Conservation (phyloP, 2,113 vertebrate species). For the Agapornis roseicollis region DNA sequence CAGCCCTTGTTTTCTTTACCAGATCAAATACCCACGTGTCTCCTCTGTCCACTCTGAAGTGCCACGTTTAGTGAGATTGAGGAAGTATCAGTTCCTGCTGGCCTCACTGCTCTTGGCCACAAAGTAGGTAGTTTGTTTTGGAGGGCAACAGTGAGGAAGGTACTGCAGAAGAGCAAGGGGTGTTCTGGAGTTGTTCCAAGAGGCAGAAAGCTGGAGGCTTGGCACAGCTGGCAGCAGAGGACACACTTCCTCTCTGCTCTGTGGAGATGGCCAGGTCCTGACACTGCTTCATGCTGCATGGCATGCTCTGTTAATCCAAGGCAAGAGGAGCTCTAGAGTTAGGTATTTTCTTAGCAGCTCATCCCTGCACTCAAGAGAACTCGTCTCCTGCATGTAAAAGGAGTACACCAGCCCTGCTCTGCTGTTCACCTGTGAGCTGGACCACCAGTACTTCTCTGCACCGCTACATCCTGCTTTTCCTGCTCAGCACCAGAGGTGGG, state of each 20-base stretch:
- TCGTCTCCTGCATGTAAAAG: neutral
- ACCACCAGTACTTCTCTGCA: rapidly evolving
- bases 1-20: neutral
- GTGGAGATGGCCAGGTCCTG: neutral
- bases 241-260: neutral
- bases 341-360: neutral
- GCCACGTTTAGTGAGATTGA: neutral
- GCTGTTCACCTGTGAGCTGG: neutral
- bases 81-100: neutral
- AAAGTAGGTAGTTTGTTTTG: neutral
- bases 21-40: neutral
- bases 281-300: neutral
- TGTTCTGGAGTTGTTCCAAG: neutral
- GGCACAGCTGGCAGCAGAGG: neutral
- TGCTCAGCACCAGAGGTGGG: neutral
- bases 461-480: neutral
- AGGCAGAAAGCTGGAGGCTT: neutral
- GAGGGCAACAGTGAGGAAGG: neutral
- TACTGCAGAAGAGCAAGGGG: neutral
- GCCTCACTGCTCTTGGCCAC: neutral
- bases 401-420: neutral
- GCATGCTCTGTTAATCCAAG: neutral
- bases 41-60: neutral
- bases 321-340: neutral
- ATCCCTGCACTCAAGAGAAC: neutral